Conservation (phyloP, 2,888 invertebrate species). For the Parelbella ahira region DNA sequence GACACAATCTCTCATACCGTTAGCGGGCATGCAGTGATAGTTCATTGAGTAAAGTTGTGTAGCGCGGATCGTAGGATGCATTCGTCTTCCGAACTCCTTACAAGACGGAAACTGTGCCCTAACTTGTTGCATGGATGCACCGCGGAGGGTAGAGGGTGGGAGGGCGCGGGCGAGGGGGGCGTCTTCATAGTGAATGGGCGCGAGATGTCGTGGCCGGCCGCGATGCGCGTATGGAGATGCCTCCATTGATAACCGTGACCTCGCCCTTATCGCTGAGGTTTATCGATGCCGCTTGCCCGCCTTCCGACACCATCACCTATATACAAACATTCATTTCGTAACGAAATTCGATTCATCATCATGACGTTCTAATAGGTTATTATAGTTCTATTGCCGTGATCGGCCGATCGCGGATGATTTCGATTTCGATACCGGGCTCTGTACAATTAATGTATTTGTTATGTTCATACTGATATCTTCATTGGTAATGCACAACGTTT, state of each 20-base stretch:
- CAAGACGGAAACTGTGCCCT: slow-evolving; percentile 66
- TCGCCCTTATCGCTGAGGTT: slow-evolving; percentile 65
- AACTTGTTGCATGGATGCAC: slow-evolving; percentile 80
- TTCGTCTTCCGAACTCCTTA: slow-evolving; percentile 58
- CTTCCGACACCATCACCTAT: slow-evolving; percentile 31
- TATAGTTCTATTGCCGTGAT: slow-evolving; percentile 10
- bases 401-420: slow-evolving; percentile 16
- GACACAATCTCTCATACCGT: too few relatives aligned
- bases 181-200: slow-evolving; percentile 79
- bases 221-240: slow-evolving; percentile 77
- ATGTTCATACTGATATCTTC: too few relatives aligned
- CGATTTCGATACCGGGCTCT: slow-evolving; percentile 16
- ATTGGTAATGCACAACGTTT: too few relatives aligned
- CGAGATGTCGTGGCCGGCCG: slow-evolving; percentile 76
- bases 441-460: not conserved
- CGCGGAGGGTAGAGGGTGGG: slow-evolving; percentile 54
- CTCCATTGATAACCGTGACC: slow-evolving; percentile 77
- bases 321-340: slow-evolving; percentile 7
- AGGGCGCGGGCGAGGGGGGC: slow-evolving; percentile 39
- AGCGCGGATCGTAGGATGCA: slow-evolving; percentile 34
- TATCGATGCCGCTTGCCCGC: slow-evolving; percentile 51
- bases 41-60: slow-evolving; percentile 19
- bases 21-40: too few relatives aligned
- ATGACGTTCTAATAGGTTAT: slow-evolving; percentile 8
- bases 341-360: slow-evolving; percentile 18